Evolutionary conservation across 2,113 vertebrate genomes (phyloP).

Genomic region (Telmatochromis brichardi): DNA sequence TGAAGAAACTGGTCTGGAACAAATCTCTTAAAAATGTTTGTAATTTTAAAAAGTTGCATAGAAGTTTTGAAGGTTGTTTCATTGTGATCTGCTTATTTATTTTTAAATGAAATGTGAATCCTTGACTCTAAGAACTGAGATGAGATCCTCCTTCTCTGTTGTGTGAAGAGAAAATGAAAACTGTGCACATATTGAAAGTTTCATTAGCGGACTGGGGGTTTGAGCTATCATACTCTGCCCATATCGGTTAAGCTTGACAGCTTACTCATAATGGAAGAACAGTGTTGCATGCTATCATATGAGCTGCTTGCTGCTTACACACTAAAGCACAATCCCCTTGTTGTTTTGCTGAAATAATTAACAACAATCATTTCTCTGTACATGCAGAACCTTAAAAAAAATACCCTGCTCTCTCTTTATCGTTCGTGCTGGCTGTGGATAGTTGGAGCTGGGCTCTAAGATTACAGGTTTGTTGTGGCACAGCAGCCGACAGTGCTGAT

Average conservation of each 20-base stretch:
- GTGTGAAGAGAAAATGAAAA: neutral
- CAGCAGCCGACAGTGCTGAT: neutral
- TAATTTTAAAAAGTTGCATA: neutral
- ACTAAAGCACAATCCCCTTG: neutral
- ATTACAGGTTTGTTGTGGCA: conserved; percentile 3
- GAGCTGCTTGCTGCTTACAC: neutral
- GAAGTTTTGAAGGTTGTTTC: neutral
- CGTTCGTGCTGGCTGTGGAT: neutral
- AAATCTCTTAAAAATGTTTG: neutral
- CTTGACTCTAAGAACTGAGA: neutral
- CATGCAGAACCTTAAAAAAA: neutral
- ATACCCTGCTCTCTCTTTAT: neutral
- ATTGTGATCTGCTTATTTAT: neutral
- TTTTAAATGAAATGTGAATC: neutral
- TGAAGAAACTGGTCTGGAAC: neutral
- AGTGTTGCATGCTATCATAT: neutral
- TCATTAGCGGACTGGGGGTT: neutral
- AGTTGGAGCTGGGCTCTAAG: conserved; percentile 3
- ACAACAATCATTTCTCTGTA: neutral
- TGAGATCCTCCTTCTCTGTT: neutral
- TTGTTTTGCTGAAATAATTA: neutral
- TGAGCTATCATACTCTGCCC: neutral
- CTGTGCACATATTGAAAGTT: neutral
- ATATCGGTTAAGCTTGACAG: neutral
- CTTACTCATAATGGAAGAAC: neutral